Conservation (phyloP, 2,797 vertebrate genomes). For the Furcifer pardalis region DNA sequence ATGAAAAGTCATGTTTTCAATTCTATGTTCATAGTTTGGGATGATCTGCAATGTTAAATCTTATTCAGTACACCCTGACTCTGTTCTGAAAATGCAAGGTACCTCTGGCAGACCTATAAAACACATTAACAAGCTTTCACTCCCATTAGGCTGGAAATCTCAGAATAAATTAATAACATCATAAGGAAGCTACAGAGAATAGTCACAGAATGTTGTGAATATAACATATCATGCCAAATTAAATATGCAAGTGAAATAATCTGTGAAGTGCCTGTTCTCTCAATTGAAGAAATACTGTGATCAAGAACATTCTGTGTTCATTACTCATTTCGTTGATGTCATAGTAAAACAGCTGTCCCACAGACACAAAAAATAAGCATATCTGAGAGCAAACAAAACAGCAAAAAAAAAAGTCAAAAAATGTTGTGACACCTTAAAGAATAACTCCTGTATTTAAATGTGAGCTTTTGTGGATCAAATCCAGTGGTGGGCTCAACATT, state of each 20-base stretch:
- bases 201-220: background rate
- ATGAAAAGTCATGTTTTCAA: too few species aligned
- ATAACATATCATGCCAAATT: background rate
- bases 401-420: too few species aligned
- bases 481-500: too few species aligned
- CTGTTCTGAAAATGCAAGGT: background rate
- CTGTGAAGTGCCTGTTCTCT: background rate
- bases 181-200: background rate
- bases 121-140: background rate
- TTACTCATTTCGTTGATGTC: too few species aligned
- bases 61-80: background rate
- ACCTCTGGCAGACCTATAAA: background rate
- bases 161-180: background rate
- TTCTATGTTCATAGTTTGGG: background rate
- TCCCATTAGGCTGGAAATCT: background rate
- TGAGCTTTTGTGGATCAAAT: too few species aligned
- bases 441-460: too few species aligned
- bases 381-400: too few species aligned
- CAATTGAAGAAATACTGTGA: background rate
- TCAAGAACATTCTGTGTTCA: background rate
- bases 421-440: too few species aligned
- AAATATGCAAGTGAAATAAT: background rate
- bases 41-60: constrained; percentile 7
- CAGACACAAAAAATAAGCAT: too few species aligned
- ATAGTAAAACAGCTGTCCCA: background rate